Conservation (phyloP, 2,797 vertebrate genomes). For the Corythornis leucogaster region DNA sequence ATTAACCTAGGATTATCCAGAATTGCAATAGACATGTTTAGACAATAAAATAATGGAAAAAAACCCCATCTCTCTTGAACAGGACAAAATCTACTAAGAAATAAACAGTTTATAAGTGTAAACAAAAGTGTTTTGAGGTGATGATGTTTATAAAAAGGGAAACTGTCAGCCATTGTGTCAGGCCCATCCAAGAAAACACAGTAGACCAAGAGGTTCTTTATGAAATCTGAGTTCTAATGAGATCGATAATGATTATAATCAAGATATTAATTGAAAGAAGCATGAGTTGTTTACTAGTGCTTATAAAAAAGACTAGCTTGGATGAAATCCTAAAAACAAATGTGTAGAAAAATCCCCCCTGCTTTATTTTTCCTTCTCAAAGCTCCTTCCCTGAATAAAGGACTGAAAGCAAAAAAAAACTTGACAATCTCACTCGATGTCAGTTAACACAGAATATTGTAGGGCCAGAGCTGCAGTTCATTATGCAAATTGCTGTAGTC, state of each 20-base stretch:
- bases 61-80: neutral
- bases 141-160: neutral
- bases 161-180: neutral
- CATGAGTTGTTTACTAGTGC: neutral
- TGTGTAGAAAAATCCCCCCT: neutral
- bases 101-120: neutral
- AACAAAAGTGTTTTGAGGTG: neutral
- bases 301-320: neutral
- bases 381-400: neutral
- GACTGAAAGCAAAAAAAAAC: neutral
- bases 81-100: neutral
- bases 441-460: neutral
- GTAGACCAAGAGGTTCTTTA: neutral
- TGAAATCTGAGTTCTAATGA: neutral
- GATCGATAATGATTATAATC: neutral
- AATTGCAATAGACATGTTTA: neutral
- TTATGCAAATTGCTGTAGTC: constrained; percentile 58
- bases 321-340: neutral
- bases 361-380: neutral
- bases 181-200: neutral
- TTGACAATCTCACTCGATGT: neutral
- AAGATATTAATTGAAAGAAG: neutral
- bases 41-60: neutral
- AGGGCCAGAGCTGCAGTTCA: neutral
- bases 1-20: neutral